Evolutionary conservation across 2,888 invertebrate genomes (phyloP).

Genomic region (Thyatira batis): DNA sequence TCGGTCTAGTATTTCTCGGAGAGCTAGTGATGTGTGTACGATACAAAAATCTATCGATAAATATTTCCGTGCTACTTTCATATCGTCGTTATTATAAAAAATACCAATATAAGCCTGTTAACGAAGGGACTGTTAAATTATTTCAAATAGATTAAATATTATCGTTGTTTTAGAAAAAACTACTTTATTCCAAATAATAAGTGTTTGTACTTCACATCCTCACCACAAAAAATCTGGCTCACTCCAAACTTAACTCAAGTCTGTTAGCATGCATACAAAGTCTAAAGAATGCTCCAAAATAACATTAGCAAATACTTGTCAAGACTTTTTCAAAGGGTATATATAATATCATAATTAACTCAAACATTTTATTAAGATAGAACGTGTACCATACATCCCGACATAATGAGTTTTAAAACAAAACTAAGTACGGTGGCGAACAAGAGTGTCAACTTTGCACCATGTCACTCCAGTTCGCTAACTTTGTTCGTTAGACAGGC

Average conservation of each 20-base stretch:
- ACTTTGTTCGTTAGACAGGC: slow-evolving; percentile 6
- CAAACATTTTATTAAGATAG: slow-evolving; percentile 7
- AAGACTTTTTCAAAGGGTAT: neutral
- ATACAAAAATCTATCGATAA: neutral
- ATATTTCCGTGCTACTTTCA: neutral
- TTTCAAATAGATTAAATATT: too few relatives aligned
- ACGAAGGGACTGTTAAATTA: too few relatives aligned
- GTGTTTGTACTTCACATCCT: too few relatives aligned
- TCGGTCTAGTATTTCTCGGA: slow-evolving; percentile 4
- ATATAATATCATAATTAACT: neutral
- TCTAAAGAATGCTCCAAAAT: too few relatives aligned
- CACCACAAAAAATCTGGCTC: too few relatives aligned
- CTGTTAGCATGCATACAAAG: too few relatives aligned
- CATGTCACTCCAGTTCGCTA: slow-evolving; percentile 4
- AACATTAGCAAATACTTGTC: too few relatives aligned
- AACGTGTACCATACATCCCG: neutral
- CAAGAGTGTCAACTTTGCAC: slow-evolving; percentile 12
- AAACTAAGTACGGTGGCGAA: slow-evolving; percentile 4
- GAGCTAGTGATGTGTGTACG: neutral
- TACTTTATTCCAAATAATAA: too few relatives aligned
- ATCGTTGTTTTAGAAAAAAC: too few relatives aligned
- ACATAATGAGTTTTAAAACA: slow-evolving; percentile 11
- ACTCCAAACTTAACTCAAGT: too few relatives aligned
- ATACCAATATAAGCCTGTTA: too few relatives aligned
- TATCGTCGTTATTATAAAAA: too few relatives aligned